Base-by-base conservation (phyloP, 1,140 invertebrate species). In the Papilio aristodemus region DNA sequence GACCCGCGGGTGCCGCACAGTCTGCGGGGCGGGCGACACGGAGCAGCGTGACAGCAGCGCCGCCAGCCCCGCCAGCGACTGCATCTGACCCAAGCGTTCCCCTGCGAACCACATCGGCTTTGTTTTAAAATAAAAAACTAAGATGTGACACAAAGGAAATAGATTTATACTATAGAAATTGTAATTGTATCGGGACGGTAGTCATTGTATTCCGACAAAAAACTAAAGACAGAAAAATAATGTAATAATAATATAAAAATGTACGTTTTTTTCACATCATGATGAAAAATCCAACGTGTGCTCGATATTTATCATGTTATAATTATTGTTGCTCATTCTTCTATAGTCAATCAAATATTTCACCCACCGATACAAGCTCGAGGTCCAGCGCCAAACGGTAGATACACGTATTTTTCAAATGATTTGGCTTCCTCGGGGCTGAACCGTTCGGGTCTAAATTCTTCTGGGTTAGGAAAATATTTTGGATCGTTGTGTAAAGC, bases 401-500 rank as follows among this genome's bases (percentile, higher is more conserved):
- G 67, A 57, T 84, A 87, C 4, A 76, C 75, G 46, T 90, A 93
- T n/a, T 80, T 92, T 71, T 92, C 78, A 7, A 64, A 22, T 7
- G 71, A 71, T 39, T 77, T 70, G 0, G 80, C 39, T 39, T 84
- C 77, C 37, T 92, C 87, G 0, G 87, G 82, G 13, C 72, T 69
- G 63, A 94, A 94, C 54, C 94, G 74, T 67, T 94, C 93, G 0
- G 94, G 94, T 59, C 92, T 81, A 70, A 94, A 94, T 19, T 80
- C 75, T 10, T 91, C 77, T 0, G 94, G 94, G 13, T 93, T 81
- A 0, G 88, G 86, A 77, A 92, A 94, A 64, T 93, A 84, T 11
- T 86, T 70, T 2, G 92, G 86, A 83, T 95, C 92, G 14, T 89
- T 92, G 43, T 94, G 93, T 58, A 94, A 74, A 2, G 83, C 84